Evolutionary conservation across 2,888 invertebrate species (phyloP), one percentile per base, ranked within the genome.

Genomic region (Cheilosia urbana): DNA sequence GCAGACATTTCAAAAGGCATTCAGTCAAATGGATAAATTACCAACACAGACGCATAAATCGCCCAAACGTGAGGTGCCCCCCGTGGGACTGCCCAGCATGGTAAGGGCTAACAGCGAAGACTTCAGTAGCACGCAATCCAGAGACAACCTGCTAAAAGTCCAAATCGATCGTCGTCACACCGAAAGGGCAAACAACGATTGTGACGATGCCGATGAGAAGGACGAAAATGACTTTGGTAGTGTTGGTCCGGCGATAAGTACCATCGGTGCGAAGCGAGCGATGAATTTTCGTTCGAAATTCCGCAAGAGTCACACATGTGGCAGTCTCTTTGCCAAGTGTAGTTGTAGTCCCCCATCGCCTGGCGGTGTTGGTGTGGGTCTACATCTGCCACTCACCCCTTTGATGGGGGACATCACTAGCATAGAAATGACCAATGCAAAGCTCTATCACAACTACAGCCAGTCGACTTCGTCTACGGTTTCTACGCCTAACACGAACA

Each of bases 281-380:
- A 81, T 81, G 5, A 88, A 88, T 87, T 88, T 89, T 63, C 89
- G 90, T 17, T 85, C 88, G 53, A 90, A 89, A 75, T 90, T 90
- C 77, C 90, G 88, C 53, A 91, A 90, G 58, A 90, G 90, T 76
- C 90, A 91, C 84, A 91, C 90, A 58, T 91, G 91, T 63, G 90
- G 90, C 21, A 91, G 90, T 88, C 88, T 91, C n/a, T 91, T 89
- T 84, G 91, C 90, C 40, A 91, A 91, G 60, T 91, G 90, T 73
- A 89, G 88, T 79, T 91, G 90, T 87, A 89, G 88, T 40, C 79
- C 78, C n/a, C 88, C 76, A 49, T 76, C 84, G 60, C 84, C 80
- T 15, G 9, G 2, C 30, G 30, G 30, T 9, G 53, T 21, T 2
- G 30, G 53, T 47, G 19, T 80, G 37, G 80, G 84, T 72, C 53